Base-by-base conservation (phyloP, 1,140 invertebrate genomes). In the Magallana ariakensis region DNA sequence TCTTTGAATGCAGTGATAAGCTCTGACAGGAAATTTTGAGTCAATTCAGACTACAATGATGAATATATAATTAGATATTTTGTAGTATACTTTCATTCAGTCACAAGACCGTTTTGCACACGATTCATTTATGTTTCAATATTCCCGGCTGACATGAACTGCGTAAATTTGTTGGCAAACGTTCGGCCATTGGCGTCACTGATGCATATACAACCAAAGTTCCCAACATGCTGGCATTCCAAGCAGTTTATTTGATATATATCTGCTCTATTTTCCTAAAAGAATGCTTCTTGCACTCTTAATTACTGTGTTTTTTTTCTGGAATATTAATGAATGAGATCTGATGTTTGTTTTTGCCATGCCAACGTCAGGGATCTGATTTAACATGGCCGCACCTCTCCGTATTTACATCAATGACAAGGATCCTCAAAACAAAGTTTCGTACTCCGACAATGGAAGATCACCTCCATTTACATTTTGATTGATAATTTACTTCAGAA, bases 51-150 rank as follows among this genome's bases (percentile, higher is more conserved):
- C 33, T 46, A 46, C 2, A 46, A 46, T 46, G 33, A 46, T 46
- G 33, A 46, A 46, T 4, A 46, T 46, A 46, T 46, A 46, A 46
- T 46, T 46, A 46, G 33, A 2, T 46, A 46, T 46, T 46, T 46
- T 46, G 33, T 46, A 46, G 33, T 46, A 46, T 46, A 13, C 9
- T 75, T 75, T 75, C 22, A 75, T 33, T 10, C 62, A 75, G 19
- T 75, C 22, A 75, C 66, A 75, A 75, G 66, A 75, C 26, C 66
- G 13, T 75, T 75, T 75, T 75, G 66, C 66, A 75, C 66, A 75
- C 66, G 22, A 26, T 26, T 26, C 22, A 26, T 75, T 75, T 26
- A 26, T 13, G 19, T 11, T 75, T 75, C 66, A 75, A 75, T 75
- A 75, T 75, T 75, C 66, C 66, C 33, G 13, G 62, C 62, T 22